Evolutionary conservation across 2,888 invertebrate genomes (phyloP).

Genomic region (Tupiocoris notatus): DNA sequence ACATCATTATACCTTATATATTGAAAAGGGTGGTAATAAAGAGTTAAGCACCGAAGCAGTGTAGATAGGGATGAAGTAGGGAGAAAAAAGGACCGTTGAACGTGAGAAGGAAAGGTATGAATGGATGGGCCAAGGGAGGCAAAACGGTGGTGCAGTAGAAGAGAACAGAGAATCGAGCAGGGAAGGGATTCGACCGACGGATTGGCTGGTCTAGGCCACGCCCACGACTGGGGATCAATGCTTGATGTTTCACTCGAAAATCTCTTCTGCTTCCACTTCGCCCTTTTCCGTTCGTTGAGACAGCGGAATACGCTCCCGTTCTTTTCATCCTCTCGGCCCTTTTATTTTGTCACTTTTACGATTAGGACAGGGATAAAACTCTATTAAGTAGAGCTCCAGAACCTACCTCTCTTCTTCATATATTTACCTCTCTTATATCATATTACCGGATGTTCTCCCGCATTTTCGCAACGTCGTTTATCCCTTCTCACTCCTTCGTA

Average conservation of each 20-base stretch:
- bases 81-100: constrained; percentile 8
- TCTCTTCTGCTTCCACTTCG: constrained; percentile 9
- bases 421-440: constrained; percentile 7
- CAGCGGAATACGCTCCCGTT: not conserved
- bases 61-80: not conserved
- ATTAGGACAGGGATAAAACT: constrained; percentile 47
- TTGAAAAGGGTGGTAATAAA: constrained; percentile 42
- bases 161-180: not conserved
- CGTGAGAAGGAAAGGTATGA: constrained; percentile 13
- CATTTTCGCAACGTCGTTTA: not conserved
- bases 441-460: constrained; percentile 5
- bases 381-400: constrained; percentile 44
- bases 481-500: not conserved
- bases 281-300: not conserved
- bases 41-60: constrained; percentile 36
- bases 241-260: constrained; percentile 41
- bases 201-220: constrained; percentile 24
- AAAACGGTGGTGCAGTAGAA: not conserved
- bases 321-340: constrained; percentile 21
- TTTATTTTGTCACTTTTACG: constrained; percentile 44
- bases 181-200: not conserved
- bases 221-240: constrained; percentile 34
- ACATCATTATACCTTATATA: constrained; percentile 44
- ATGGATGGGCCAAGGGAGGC: constrained; percentile 24
- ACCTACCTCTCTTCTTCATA: not conserved